Evolutionary conservation across 2,797 vertebrate species (phyloP), one percentile per base, ranked within the genome.

Genomic region (Thaleichthys pacificus): DNA sequence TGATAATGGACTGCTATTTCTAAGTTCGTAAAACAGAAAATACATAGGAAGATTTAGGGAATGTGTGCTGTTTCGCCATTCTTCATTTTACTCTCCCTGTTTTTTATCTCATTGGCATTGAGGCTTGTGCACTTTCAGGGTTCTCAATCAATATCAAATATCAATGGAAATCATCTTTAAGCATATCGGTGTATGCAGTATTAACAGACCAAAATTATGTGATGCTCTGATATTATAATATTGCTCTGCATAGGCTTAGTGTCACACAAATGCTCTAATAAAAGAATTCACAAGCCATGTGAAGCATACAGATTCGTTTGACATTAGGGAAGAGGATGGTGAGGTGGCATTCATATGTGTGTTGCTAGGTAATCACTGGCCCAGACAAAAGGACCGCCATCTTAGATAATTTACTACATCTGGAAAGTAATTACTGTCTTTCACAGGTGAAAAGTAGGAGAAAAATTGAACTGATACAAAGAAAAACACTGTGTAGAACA

Each of bases 1-100:
- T 38, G 35, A 24, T 71, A 11, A 61, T 63, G 61, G 11, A 21
- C 63, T 71, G 28, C 38, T 19, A 58, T 17, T 60, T 17, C 57
- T 35, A 1, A 9, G n/a, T 38, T 38, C 12, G 28, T 9, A 51
- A 71, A 57, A 65, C 62, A 6, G 30, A 61, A 21, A 72, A 58
- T n/a, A n/a, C 7, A 14, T 30, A 30, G 28, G 28, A 11, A 9
- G 35, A 38, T 38, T 38, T 38, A 38, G 35, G 51, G 19, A 56
- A 58, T 58, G 49, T 58, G 7, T 8, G 3, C 19, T 22, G 56
- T 58, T 22, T 60, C 11, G 11, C 9, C 21, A 12, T 61, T 11
- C 22, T 61, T 61, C 58, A 26, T 26, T 61, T 8, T 24, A 61
- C 22, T 3, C 12, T 57, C 0, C 56, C 21, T 22, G 22, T 61